Conservation (phyloP, 2,888 invertebrate species). For the Caenorhabditis afra region DNA sequence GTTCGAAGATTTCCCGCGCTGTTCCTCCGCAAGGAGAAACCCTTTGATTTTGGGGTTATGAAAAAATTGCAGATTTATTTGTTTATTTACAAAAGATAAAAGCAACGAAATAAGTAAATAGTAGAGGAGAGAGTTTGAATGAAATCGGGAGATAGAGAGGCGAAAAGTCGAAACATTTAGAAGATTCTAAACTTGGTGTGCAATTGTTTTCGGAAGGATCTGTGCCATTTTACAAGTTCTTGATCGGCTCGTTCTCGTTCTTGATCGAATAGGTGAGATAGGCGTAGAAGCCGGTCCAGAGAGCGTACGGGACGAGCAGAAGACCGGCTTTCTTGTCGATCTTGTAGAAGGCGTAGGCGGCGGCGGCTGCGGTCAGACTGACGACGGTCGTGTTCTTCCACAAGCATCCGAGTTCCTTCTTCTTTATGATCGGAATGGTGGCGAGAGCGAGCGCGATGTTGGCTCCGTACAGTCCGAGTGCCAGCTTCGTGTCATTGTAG, state of each 20-base stretch:
- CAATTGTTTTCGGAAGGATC: slow-evolving; percentile 7
- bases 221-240: slow-evolving; percentile 61
- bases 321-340: slow-evolving; percentile 75
- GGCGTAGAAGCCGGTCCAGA: slow-evolving; percentile 76
- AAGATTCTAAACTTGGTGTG: slow-evolving; percentile 34
- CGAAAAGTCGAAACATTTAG: slow-evolving; percentile 26
- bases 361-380: slow-evolving; percentile 70
- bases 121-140: background rate
- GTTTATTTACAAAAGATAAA: slow-evolving; percentile 13
- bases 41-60: no score
- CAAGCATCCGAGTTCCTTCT: slow-evolving; percentile 71
- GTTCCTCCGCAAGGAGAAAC: no score
- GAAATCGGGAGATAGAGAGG: background rate
- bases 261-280: slow-evolving; percentile 69
- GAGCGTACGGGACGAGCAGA: slow-evolving; percentile 70
- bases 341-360: slow-evolving; percentile 74
- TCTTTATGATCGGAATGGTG: slow-evolving; percentile 72
- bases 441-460: slow-evolving; percentile 67
- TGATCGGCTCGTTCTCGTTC: slow-evolving; percentile 71
- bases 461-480: slow-evolving; percentile 73
- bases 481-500: slow-evolving; percentile 75
- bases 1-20: no score
- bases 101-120: background rate
- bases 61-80: no score
- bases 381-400: slow-evolving; percentile 70